Conservation (phyloP, 2,113 vertebrate genomes). For the Azemiops feae region DNA sequence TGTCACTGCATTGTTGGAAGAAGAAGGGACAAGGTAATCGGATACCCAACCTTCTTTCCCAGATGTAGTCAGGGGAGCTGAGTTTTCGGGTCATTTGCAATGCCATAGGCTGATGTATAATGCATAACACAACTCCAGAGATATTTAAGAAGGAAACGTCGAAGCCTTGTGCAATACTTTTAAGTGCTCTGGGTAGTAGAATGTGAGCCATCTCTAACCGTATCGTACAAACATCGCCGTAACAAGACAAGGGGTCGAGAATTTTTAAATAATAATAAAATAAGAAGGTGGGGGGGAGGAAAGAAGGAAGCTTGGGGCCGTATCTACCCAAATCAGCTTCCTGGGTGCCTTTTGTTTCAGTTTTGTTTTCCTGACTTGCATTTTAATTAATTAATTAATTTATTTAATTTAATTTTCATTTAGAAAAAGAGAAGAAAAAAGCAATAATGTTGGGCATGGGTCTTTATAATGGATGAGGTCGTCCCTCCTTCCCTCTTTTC, state of each 20-base stretch:
- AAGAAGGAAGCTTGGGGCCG: neutral
- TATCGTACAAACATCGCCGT: neutral
- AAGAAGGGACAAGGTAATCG: slow-evolving; percentile 3
- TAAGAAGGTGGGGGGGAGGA: neutral
- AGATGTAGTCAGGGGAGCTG: slow-evolving; percentile 18
- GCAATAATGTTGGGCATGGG: neutral
- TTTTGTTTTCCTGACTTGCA: neutral
- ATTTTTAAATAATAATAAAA: neutral
- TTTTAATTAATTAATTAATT: neutral
- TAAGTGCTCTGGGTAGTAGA: neutral
- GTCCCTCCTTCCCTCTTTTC: neutral
- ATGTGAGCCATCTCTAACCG: neutral
- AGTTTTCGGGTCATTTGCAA: neutral
- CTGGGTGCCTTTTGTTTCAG: neutral
- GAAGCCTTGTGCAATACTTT: neutral
- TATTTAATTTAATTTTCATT: neutral
- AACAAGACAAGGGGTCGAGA: neutral
- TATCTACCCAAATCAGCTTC: neutral
- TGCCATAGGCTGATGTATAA: neutral
- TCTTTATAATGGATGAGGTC: neutral
- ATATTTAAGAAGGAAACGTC: neutral
- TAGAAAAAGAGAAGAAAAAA: neutral
- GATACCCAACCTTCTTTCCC: slow-evolving; percentile 22
- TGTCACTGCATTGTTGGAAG: neutral
- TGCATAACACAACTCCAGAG: neutral